Conservation (phyloP, 2,797 vertebrate genomes). For the Perodicticus potto region DNA sequence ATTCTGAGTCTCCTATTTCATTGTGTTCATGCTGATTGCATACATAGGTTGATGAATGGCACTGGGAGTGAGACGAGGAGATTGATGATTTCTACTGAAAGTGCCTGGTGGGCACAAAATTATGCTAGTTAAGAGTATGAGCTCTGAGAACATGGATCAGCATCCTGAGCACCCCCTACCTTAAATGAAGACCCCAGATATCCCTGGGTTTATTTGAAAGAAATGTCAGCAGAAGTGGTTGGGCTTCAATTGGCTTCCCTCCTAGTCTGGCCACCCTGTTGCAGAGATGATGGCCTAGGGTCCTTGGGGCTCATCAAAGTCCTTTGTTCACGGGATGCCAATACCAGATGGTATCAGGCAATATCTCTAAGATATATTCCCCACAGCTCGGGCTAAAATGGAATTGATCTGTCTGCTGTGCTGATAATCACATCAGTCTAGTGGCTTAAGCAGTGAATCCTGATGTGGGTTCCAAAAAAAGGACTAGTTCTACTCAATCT, state of each 20-base stretch:
- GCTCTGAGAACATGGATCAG: not conserved
- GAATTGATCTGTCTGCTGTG: not conserved
- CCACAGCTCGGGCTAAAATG: not conserved
- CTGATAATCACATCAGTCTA: not conserved
- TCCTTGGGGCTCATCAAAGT: not conserved
- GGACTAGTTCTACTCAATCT: not conserved
- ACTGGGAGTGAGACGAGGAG: slow-evolving; percentile 4
- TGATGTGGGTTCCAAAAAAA: not conserved
- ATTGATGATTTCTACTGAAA: slow-evolving; percentile 50
- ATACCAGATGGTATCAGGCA: not conserved
- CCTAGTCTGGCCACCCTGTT: not conserved
- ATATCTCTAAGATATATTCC: slow-evolving; percentile 3
- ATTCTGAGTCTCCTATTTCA: slow-evolving; percentile 53
- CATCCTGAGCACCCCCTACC: not conserved
- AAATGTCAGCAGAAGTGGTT: not conserved
- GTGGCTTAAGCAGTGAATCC: not conserved
- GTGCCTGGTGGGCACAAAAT: slow-evolving; percentile 9
- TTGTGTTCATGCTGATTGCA: slow-evolving; percentile 37
- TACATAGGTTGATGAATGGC: slow-evolving; percentile 38
- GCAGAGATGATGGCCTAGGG: not conserved
- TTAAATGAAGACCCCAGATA: slow-evolving; percentile 56
- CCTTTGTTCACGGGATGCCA: slow-evolving; percentile 51
- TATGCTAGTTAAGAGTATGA: slow-evolving; percentile 33
- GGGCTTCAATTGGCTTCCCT: not conserved
- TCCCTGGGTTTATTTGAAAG: slow-evolving; percentile 42